phyloP scores from a whole-genome alignment of 2,888 invertebrate species.

The Caenorhabditis sp. region DNA sequence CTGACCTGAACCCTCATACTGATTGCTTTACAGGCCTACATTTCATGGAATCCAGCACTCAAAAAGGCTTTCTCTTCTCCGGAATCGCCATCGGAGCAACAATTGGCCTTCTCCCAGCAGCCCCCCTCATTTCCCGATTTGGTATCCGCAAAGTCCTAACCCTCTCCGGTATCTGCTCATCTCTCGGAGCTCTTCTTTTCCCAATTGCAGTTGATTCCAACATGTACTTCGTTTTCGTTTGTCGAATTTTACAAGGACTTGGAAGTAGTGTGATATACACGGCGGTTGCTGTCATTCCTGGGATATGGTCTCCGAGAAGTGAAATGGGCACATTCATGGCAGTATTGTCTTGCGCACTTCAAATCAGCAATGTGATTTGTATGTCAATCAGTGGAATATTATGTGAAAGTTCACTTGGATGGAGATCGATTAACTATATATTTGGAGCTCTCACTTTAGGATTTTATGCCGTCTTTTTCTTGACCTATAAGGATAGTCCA shows the following conservation, averaged over 20 bases:
- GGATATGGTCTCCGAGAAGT: conserved; percentile 24
- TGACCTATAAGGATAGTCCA: conserved; percentile 35
- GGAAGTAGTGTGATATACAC: conserved; percentile 25
- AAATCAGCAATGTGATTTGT: conserved; percentile 24
- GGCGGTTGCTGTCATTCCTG: conserved; percentile 29
- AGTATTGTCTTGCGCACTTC: conserved; percentile 25
- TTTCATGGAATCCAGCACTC: conserved; percentile 15
- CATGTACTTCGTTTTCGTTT: conserved; percentile 19
- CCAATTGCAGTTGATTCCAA: conserved; percentile 28
- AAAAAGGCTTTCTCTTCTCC: conserved; percentile 21
- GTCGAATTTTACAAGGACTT: conserved; percentile 32
- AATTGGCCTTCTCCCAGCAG: conserved; percentile 12
- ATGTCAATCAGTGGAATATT: conserved; percentile 45
- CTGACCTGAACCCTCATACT: too few relatives aligned
- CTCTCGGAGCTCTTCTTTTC: conserved; percentile 20
- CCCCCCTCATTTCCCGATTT: conserved; percentile 4
- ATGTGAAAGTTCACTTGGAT: conserved; percentile 40
- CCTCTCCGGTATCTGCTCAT: conserved; percentile 25
- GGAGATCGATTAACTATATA: conserved; percentile 42
- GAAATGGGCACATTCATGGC: conserved; percentile 34
- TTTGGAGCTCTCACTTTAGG: conserved; percentile 28
- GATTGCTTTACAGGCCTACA: conserved; percentile 7
- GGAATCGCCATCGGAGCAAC: conserved; percentile 20
- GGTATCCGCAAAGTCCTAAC: conserved; percentile 7
- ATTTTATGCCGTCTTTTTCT: conserved; percentile 19